Conservation (phyloP, 2,113 vertebrate genomes). For the Chroicocephalus ridibundus region DNA sequence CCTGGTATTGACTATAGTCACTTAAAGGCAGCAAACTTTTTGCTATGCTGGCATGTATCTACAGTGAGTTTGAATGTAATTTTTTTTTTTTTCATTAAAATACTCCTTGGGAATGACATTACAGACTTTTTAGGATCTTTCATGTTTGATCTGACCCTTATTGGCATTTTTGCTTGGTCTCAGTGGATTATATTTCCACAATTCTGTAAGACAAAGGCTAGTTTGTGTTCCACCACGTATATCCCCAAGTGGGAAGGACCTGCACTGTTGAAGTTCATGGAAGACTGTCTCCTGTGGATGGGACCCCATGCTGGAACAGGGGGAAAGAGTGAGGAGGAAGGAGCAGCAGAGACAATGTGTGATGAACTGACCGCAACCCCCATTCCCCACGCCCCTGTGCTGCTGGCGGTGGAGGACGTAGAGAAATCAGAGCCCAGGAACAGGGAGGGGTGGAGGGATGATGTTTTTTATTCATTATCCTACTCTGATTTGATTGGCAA, state of each 20-base stretch:
- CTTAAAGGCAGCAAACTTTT: not conserved
- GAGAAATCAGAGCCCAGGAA: not conserved
- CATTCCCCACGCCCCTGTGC: not conserved
- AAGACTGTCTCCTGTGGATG: not conserved
- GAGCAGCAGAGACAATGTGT: not conserved
- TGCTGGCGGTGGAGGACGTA: too few species aligned
- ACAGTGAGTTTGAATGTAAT: not conserved
- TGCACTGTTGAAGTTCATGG: not conserved
- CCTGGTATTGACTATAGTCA: not conserved
- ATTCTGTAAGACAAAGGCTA: not conserved
- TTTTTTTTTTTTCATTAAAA: not conserved
- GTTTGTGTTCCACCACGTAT: not conserved
- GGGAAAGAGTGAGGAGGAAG: not conserved
- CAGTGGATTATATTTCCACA: not conserved
- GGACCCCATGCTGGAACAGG: too few species aligned
- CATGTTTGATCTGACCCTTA: not conserved
- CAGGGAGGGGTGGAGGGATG: not conserved
- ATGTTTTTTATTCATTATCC: not conserved
- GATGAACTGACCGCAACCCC: not conserved
- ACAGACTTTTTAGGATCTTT: not conserved
- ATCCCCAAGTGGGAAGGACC: too few species aligned
- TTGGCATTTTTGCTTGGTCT: not conserved
- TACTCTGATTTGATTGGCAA: not conserved
- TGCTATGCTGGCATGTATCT: rapidly evolving
- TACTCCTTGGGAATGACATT: not conserved